Conservation (phyloP, 2,888 invertebrate genomes). For the Tenthredo mesomela region DNA sequence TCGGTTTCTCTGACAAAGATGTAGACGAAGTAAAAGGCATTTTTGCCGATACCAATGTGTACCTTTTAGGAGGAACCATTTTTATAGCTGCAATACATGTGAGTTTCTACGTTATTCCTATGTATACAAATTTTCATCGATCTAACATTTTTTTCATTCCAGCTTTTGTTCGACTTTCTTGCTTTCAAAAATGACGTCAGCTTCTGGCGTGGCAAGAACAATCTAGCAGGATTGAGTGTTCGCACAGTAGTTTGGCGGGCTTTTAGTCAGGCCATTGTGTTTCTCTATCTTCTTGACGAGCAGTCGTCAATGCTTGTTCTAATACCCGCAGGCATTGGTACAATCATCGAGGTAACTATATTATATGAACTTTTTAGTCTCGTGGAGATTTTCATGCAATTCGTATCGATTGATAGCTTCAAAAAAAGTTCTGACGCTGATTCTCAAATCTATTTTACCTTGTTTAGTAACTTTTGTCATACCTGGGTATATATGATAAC, state of each 20-base stretch:
- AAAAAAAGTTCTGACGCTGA: conserved; percentile 6
- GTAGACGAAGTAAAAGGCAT: conserved; percentile 98
- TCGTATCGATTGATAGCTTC: conserved; percentile 32
- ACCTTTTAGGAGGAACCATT: conserved; percentile 93
- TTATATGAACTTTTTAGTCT: conserved; percentile 50
- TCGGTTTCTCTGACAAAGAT: conserved; percentile 96
- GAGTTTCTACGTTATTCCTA: conserved; percentile 76
- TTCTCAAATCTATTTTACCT: conserved; percentile 19
- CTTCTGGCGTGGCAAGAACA: conserved; percentile 94
- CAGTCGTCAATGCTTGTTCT: conserved; percentile 94
- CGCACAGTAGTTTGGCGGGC: conserved; percentile 96
- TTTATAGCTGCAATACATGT: conserved; percentile 96
- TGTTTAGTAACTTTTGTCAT: conserved; percentile 18
- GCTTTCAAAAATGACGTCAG: conserved; percentile 98
- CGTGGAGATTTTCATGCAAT: neutral
- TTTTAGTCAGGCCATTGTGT: conserved; percentile 94
- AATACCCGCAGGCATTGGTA: conserved; percentile 91
- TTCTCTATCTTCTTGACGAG: conserved; percentile 95
- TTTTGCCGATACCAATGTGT: conserved; percentile 97
- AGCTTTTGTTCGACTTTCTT: conserved; percentile 97
- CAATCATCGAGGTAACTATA: conserved; percentile 89
- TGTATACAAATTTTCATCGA: neutral
- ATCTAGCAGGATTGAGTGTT: conserved; percentile 93
- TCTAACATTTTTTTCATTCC: conserved; percentile 71
- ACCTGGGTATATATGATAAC: neutral